Evolutionary conservation across 2,113 vertebrate species (phyloP).

Genomic region (Ageneiosus marmoratus): DNA sequence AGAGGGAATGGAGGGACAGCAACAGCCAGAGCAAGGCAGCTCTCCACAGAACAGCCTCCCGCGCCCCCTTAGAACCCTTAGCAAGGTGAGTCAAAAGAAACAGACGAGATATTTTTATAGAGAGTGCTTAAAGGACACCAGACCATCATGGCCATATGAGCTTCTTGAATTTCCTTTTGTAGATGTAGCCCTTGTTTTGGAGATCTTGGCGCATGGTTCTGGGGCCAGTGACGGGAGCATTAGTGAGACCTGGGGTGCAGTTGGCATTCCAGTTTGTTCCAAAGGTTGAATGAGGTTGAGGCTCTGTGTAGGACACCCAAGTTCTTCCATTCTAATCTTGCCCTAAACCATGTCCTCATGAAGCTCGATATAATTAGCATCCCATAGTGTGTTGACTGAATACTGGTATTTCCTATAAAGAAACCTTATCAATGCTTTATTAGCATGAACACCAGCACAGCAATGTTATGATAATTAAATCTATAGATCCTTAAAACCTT

Average conservation of each 20-base stretch:
- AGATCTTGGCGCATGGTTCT: not conserved
- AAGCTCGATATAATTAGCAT: not conserved
- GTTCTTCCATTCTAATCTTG: not conserved
- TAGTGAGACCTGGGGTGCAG: not conserved
- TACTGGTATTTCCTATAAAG: not conserved
- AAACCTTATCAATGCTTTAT: not conserved
- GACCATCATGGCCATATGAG: not conserved
- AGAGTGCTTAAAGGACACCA: not conserved
- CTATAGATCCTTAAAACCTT: not conserved
- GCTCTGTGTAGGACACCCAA: not conserved
- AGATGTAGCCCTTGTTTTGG: not conserved
- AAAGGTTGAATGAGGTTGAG: not conserved
- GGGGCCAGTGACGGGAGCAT: not conserved
- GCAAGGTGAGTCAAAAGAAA: conserved; percentile 79
- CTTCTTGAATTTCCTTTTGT: not conserved
- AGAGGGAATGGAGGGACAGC: conserved; percentile 61
- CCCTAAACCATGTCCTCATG: not conserved
- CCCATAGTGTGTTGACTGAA: not conserved
- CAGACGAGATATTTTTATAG: not conserved
- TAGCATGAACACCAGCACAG: not conserved
- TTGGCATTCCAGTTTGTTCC: no score
- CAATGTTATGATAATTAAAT: not conserved
- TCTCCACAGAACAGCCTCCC: conserved; percentile 73
- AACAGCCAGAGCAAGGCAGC: conserved; percentile 66
- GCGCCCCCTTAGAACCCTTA: conserved; percentile 80